phyloP scores from a whole-genome alignment of 2,888 invertebrate species.

The Bruchidius siliquastri region DNA sequence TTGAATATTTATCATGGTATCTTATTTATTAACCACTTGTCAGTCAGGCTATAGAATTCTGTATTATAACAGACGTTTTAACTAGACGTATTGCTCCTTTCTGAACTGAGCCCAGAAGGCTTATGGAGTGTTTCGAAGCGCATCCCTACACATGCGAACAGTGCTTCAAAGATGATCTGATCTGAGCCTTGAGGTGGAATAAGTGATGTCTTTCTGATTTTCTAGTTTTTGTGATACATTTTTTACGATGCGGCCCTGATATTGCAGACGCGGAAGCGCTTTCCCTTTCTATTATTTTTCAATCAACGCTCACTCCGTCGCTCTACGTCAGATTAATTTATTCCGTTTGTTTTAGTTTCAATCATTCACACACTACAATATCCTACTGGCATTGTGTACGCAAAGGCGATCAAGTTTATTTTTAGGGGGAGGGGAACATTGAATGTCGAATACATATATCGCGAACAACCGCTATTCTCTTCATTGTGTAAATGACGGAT shows the following conservation, averaged over 20 bases:
- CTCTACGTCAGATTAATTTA: constrained; percentile 30
- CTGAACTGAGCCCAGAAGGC: no score
- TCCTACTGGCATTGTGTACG: background rate
- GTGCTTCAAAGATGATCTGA: no score
- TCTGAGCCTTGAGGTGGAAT: no score
- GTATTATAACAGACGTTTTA: no score
- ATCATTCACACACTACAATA: constrained; percentile 15
- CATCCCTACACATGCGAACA: no score
- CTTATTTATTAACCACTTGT: no score
- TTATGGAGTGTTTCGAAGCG: no score
- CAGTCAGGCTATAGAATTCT: no score
- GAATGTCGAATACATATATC: background rate
- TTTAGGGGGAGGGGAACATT: background rate
- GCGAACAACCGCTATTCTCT: background rate
- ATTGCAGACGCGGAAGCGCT: constrained; percentile 10
- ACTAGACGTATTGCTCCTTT: no score
- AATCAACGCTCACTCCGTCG: constrained; percentile 31
- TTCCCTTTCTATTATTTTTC: constrained; percentile 39
- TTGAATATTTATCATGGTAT: no score
- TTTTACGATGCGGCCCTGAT: background rate
- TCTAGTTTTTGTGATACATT: background rate
- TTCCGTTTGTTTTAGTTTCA: constrained; percentile 35
- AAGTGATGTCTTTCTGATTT: no score
- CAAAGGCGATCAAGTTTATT: background rate
- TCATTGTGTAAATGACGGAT: background rate